Conservation (phyloP, 2,888 invertebrate genomes). For the Habroteleia sp. region DNA sequence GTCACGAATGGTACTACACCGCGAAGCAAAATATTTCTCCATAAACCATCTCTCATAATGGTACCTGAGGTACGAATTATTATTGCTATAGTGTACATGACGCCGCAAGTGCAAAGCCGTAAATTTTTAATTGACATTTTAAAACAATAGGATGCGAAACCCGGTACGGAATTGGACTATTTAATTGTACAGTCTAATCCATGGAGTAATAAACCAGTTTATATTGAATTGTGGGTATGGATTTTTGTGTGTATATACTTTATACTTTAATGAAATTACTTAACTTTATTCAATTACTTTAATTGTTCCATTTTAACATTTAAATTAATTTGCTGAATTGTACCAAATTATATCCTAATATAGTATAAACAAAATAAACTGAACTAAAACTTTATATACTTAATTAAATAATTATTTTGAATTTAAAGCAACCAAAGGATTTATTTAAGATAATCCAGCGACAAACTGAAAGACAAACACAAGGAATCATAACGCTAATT, state of each 20-base stretch:
- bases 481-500: conserved; percentile 89
- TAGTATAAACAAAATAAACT: no score
- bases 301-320: no score
- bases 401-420: conserved; percentile 9
- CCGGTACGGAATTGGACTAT: conserved; percentile 90
- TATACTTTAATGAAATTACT: no score
- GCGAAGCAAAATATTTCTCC: conserved; percentile 91
- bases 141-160: conserved; percentile 85
- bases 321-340: no score
- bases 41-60: conserved; percentile 88
- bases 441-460: conserved; percentile 90
- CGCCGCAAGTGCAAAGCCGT: background rate
- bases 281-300: no score
- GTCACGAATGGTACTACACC: conserved; percentile 93
- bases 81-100: conserved; percentile 7
- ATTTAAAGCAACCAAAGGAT: conserved; percentile 78
- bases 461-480: conserved; percentile 88
- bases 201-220: conserved; percentile 88
- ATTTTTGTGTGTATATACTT: conserved; percentile 35
- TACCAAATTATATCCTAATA: no score
- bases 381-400: background rate
- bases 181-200: conserved; percentile 91
- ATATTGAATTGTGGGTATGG: conserved; percentile 91
- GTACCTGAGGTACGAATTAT: conserved; percentile 86
- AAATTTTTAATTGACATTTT: conserved; percentile 61